Evolutionary conservation across 2,888 invertebrate genomes (phyloP), one percentile per base, ranked within the genome.

Genomic region (Microchrysa polita): DNA sequence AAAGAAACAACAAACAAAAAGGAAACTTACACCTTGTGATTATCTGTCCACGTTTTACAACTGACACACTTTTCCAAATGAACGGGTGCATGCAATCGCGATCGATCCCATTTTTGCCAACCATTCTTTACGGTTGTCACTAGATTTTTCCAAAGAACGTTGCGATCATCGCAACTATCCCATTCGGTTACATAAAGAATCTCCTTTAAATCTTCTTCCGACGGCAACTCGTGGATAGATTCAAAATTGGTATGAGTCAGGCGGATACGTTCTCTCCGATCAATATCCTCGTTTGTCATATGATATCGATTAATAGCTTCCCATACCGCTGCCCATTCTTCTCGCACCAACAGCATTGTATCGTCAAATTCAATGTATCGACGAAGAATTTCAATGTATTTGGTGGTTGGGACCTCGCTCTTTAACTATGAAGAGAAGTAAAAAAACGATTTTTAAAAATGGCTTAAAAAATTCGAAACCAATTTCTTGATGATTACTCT

Each of bases 361-460:
- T 88, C 87, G 79, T 88, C 88, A 80, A 89, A 88, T 75, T 87
- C 86, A 76, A 88, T 84, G 79, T 88, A 88, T 57, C 86, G 85
- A 76, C 86, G 86, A 27, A 85, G 83, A 44, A 84, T 78, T 72
- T 81, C 80, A 61, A 82, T 80, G 73, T 83, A 82, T 59, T 81
- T 81, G 80, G 84, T 78, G 81, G 82, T 80, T 27, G 81, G 76
- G 34, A 82, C 82, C 40, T 81, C 79, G 74, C 83, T 82, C 77
- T 85, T 85, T 18, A 85, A 76, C 80, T 82, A 7, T 34, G 27
- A 5, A 7, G 27, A 7, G 4, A 34, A 34, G 2, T 34, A 23
- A 14, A 77, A n/a, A n/a, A 76, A 71, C 18, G 22, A 59, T 55
- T 16, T 7, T 9, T 9, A 10, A 16, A 23, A n/a, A n/a, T n/a